Base-by-base conservation (phyloP, 2,888 invertebrate species). In the Lomographa bimaculata region DNA sequence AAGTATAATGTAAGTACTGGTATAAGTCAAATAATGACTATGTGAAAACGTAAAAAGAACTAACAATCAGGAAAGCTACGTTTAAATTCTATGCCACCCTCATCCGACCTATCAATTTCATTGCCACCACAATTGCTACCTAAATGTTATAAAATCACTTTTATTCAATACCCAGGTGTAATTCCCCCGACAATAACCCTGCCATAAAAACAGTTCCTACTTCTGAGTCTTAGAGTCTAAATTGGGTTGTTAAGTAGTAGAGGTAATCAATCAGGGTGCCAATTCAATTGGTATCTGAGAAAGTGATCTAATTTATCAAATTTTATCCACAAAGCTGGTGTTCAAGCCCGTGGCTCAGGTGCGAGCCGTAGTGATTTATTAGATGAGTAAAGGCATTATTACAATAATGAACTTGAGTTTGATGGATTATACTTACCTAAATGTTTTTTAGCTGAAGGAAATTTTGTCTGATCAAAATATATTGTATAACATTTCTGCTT, bases 271-370 rank as follows among this genome's bases (percentile, higher is more conserved):
- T 72, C 71, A 71, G 58, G 57, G 48, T 50, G 39, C 47, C 53
- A 49, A 54, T 64, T 62, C 58, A 62, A 71, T 65, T 57, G 64
- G 48, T 55, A 57, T 61, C 58, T 57, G 59, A 60, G 60, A 60
- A 64, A 65, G 58, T 64, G 64, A 64, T 64, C 51, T 60, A 66
- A 72, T 73, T 71, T 69, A 70, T 71, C 71, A 71, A 64, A 67
- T 63, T 70, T 64, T 64, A 64, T 66, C 54, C 53, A 27, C 37
- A 46, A 48, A 58, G 38, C 57, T 57, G 47, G 54, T 57, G 59
- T 64, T 56, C 52, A 58, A 61, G 38, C 34, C 38, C 30, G 56
- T 30, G 20, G 35, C 52, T 28, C 70, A 65, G 68, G 58, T 70
- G 65, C 40, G 43, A 35, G 48, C 41, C 21, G 12, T 48, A 38